Conservation (phyloP, 1,140 invertebrate genomes). For the Mactra quadrangularis region DNA sequence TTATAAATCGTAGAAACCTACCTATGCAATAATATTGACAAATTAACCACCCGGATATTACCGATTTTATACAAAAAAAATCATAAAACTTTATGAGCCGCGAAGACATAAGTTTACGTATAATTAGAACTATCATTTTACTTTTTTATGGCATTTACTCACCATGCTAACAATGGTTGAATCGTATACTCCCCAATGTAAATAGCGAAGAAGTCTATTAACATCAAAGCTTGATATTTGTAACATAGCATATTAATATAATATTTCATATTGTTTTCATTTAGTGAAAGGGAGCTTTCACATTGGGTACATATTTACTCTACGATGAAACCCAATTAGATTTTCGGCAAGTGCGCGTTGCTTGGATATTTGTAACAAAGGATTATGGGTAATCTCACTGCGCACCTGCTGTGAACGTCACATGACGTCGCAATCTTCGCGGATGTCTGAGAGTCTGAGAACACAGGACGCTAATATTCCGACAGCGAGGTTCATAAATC, state of each 20-base stretch:
- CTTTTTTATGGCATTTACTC: constrained; percentile 10
- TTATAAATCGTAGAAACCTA: no score
- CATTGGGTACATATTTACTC: constrained; percentile 28
- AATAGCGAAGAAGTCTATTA: constrained; percentile 27
- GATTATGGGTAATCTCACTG: constrained; percentile 53
- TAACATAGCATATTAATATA: constrained; percentile 43
- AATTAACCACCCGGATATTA: constrained; percentile 16
- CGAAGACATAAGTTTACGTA: not conserved
- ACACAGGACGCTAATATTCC: constrained; percentile 43
- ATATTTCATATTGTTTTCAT: constrained; percentile 57
- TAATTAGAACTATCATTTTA: not conserved
- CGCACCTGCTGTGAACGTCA: constrained; percentile 42
- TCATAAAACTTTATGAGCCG: not conserved
- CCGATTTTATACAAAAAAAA: constrained; percentile 21
- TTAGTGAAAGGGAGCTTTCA: constrained; percentile 32
- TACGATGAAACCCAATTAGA: constrained; percentile 44
- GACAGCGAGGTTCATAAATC: constrained; percentile 35
- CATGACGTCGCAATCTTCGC: constrained; percentile 44
- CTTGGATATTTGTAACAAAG: constrained; percentile 56
- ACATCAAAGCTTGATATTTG: constrained; percentile 39
- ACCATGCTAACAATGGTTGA: constrained; percentile 1
- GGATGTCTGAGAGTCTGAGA: constrained; percentile 37
- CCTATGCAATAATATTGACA: no score
- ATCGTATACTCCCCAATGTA: constrained; percentile 18
- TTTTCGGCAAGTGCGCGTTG: constrained; percentile 48